Conservation (phyloP, 2,113 vertebrate species). For the Athene noctua region DNA sequence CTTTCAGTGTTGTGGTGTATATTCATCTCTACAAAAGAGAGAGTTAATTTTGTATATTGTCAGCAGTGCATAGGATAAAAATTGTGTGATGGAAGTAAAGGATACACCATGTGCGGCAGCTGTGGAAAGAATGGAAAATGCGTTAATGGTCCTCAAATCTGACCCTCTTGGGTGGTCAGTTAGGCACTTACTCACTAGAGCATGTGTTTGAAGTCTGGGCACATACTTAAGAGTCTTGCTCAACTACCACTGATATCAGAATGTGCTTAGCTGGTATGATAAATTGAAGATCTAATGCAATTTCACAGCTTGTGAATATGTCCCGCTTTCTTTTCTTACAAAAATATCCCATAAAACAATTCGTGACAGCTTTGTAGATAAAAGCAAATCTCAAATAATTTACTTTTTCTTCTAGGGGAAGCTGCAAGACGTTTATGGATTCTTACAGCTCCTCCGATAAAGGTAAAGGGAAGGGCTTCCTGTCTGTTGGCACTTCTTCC, state of each 20-base stretch:
- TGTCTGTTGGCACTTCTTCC: conserved; percentile 76
- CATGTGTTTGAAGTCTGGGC: not conserved
- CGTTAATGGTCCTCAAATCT: not conserved
- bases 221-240: not conserved
- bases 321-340: not conserved
- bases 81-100: not conserved
- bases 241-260: not conserved
- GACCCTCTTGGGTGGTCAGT: not conserved
- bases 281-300: not conserved
- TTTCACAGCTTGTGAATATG: not conserved
- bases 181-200: not conserved
- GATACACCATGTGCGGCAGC: not conserved
- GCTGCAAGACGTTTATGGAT: conserved; percentile 91
- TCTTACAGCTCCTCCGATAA: conserved; percentile 87
- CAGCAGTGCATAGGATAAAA: not conserved
- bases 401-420: conserved; percentile 79
- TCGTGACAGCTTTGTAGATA: not conserved
- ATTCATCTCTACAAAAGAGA: not conserved
- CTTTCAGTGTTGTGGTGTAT: not conserved
- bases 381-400: not conserved
- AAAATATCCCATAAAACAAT: not conserved
- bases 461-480: conserved; percentile 91
- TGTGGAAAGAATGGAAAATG: not conserved
- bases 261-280: not conserved
- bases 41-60: not conserved